Conservation (phyloP, 2,797 vertebrate species). For the Miichthys miiuy region DNA sequence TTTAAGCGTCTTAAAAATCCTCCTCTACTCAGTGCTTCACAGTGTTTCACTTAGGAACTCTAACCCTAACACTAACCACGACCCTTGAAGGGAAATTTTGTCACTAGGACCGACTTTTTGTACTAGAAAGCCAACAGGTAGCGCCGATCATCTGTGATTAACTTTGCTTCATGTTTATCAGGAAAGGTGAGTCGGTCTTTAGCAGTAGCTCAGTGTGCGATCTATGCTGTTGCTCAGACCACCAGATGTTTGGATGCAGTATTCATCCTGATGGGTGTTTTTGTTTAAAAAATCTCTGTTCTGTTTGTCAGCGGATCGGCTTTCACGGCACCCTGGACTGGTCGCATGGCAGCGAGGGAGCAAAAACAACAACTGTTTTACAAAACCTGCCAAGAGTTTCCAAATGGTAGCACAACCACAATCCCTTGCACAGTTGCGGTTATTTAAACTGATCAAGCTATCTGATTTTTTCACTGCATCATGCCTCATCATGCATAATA, state of each 20-base stretch:
- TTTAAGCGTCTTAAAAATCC: too few relatives aligned
- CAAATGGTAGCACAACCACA: constrained; percentile 54
- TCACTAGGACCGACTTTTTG: too few relatives aligned
- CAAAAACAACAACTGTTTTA: constrained; percentile 67
- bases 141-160: constrained; percentile 1
- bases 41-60: too few relatives aligned
- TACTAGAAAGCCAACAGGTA: too few relatives aligned
- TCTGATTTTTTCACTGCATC: constrained; percentile 45
- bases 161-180: constrained; percentile 14
- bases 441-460: constrained; percentile 46
- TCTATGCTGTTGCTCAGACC: constrained; percentile 52
- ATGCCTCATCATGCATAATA: constrained; percentile 27
- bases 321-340: constrained; percentile 56
- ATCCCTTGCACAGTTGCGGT: constrained; percentile 14
- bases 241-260: constrained; percentile 75
- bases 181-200: constrained; percentile 37
- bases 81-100: too few relatives aligned
- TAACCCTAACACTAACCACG: too few relatives aligned
- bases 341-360: constrained; percentile 60
- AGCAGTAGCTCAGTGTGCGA: constrained; percentile 49
- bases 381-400: constrained; percentile 53
- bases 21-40: too few relatives aligned
- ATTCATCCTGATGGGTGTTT: constrained; percentile 71
- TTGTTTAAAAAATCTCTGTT: constrained; percentile 49
- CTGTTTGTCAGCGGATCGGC: constrained; percentile 67